A percentile compares a stretch with the other conserved stretches of the same genome.
Evolutionary conservation across 2,888 invertebrate species (phyloP).

Genomic region (Eudemis profundana): DNA sequence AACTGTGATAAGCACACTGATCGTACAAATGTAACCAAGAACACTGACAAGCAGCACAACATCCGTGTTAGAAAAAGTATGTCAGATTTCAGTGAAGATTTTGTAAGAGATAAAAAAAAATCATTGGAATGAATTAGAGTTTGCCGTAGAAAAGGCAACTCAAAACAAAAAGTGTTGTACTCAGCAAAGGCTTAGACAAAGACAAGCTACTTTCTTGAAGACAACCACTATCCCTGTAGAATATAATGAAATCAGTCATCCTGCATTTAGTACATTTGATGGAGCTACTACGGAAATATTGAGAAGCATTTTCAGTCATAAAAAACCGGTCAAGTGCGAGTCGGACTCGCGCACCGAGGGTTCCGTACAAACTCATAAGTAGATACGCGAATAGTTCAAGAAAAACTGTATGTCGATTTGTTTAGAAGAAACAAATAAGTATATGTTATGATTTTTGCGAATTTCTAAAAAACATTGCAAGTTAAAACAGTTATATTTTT

Average conservation of each 20-base stretch:
- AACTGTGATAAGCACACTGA: not conserved
- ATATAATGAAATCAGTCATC: not conserved
- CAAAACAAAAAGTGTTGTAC: not conserved
- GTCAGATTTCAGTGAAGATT: conserved; percentile 1
- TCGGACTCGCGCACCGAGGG: too few species aligned
- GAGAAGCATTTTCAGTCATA: not conserved
- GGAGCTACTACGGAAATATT: conserved; percentile 11
- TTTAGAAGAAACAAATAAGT: too few species aligned
- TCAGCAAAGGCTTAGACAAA: not conserved
- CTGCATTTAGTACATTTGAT: conserved; percentile 13
- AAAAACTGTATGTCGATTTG: too few species aligned
- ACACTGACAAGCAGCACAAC: not conserved
- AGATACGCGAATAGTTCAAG: too few species aligned
- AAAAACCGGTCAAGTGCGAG: too few species aligned
- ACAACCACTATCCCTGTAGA: not conserved
- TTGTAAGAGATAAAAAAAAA: not conserved
- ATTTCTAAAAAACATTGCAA: too few species aligned
- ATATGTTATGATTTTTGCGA: too few species aligned
- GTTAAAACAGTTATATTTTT: too few species aligned
- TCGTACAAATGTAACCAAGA: not conserved
- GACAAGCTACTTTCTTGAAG: not conserved
- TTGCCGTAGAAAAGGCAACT: not conserved
- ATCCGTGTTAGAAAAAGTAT: not conserved
- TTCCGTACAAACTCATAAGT: too few species aligned
- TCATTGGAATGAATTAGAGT: not conserved